A percentile compares a stretch with the other conserved stretches of the same genome.
Conservation (phyloP, 2,888 invertebrate species). For the Zeuzera pyrina region DNA sequence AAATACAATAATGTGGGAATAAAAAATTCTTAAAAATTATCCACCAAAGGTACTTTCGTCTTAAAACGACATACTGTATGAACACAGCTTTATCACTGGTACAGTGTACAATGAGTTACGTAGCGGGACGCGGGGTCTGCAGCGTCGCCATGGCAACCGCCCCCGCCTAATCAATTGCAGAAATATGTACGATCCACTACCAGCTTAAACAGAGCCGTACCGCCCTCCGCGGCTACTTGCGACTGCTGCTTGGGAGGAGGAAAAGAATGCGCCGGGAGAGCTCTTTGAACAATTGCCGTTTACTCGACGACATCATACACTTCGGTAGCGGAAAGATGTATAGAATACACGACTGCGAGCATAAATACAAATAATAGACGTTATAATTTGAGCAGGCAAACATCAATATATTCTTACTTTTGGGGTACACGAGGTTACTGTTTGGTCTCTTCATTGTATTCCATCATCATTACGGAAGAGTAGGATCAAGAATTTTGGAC, state of each 20-base stretch:
- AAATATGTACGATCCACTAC: slow-evolving; percentile 68
- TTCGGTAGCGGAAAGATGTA: slow-evolving; percentile 50
- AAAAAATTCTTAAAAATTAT: too few species aligned
- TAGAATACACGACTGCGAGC: too few species aligned
- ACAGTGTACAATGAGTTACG: slow-evolving; percentile 32
- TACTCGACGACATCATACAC: slow-evolving; percentile 43
- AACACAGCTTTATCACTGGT: slow-evolving; percentile 8
- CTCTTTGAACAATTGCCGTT: slow-evolving; percentile 29
- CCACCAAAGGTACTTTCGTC: too few species aligned
- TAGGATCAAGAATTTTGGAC: too few species aligned
- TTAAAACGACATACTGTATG: too few species aligned
- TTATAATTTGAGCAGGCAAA: too few species aligned
- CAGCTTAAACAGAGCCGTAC: slow-evolving; percentile 24
- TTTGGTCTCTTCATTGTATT: too few species aligned
- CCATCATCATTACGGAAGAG: too few species aligned
- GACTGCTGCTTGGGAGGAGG: slow-evolving; percentile 12
- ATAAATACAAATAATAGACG: too few species aligned
- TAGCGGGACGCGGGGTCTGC: slow-evolving; percentile 24
- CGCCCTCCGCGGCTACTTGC: slow-evolving; percentile 17
- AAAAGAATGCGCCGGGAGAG: slow-evolving; percentile 22
- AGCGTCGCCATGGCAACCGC: slow-evolving; percentile 56
- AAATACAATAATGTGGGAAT: too few species aligned
- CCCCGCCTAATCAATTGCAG: slow-evolving; percentile 74
- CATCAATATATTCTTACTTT: too few species aligned
- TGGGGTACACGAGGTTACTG: too few species aligned